Evolutionary conservation across 2,888 invertebrate genomes (phyloP), one percentile per base, ranked within the genome.

Genomic region (Zeuzera pyrina): DNA sequence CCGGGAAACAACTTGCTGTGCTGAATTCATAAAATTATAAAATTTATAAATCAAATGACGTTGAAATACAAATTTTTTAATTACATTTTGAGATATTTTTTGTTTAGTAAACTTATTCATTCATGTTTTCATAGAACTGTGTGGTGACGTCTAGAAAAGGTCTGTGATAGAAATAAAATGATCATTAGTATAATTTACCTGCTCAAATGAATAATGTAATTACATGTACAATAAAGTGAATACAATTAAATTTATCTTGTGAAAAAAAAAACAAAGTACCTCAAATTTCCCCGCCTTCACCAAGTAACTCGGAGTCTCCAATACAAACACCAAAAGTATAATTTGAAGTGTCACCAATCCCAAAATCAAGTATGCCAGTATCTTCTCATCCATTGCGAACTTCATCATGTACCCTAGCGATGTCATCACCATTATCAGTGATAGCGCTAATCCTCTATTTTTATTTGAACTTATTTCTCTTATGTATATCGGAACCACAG

Each of bases 301-400:
- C 36, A 70, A 53, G 42, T 61, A 78, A 22, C 61, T 56, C 0
- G 79, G 78, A 0, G 72, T 67, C 33, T 79, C 79, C 1, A 67
- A 42, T 26, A 73, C 43, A 19, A 60, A 39, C 28, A 63, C 33
- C 21, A 76, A 48, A 2, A 62, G 44, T 0, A 73, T 24, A 1
- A 73, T 52, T 42, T 77, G 71, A 1, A 61, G 24, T 33, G 59
- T 49, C 15, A 76, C 66, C 28, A 72, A 21, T 0, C 47, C 67
- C 4, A 67, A 50, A 57, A 71, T 62, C 12, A 70, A 12, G 31
- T 64, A 73, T 33, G 67, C 42, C 34, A 68, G 48, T 2, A 52
- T 46, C 27, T 76, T 76, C 2, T 48, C 33, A 2, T 39, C 38
- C 36, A 68, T 41, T 15, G 44, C 48, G 39, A 73, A 29, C 29